A percentile compares a stretch with the other conserved stretches of the same genome.
Evolutionary conservation across 2,113 vertebrate species (phyloP).

Genomic region (Corythornis madagascariensis): DNA sequence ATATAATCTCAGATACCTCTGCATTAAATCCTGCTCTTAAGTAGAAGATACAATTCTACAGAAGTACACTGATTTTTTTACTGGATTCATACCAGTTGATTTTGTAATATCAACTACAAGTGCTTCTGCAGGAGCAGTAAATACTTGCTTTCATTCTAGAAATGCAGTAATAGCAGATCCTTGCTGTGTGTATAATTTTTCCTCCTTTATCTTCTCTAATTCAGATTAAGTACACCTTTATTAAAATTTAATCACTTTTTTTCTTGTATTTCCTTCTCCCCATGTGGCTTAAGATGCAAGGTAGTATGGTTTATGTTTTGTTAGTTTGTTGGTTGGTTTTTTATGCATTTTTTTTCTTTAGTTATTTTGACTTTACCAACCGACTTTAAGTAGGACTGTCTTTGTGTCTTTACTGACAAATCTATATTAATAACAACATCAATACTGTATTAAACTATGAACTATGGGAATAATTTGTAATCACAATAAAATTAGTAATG

Average conservation of each 20-base stretch:
- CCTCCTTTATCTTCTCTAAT: slow-evolving; percentile 1
- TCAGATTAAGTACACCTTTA: slow-evolving; percentile 19
- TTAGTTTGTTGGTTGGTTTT: background rate
- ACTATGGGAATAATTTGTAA: slow-evolving; percentile 78
- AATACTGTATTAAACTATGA: slow-evolving; percentile 77
- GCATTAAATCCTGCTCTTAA: background rate
- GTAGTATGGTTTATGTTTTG: background rate
- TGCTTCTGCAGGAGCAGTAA: background rate
- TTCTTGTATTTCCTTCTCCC: background rate
- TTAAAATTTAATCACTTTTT: slow-evolving; percentile 24
- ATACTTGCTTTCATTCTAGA: background rate
- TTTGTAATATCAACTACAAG: background rate
- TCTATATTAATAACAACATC: slow-evolving; percentile 80
- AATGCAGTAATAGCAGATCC: background rate
- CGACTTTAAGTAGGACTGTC: slow-evolving; percentile 62
- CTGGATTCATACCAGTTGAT: background rate
- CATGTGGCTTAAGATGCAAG: background rate
- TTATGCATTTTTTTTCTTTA: background rate
- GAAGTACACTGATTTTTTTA: background rate
- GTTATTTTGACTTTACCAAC: slow-evolving; percentile 50
- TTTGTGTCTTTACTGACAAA: slow-evolving; percentile 80
- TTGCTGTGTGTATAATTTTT: background rate
- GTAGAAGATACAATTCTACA: background rate
- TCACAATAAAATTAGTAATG: slow-evolving; percentile 76
- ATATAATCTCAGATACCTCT: background rate